Percentiles rank a stretch among this genome's conserved stretches.
Conservation (phyloP, 2,113 vertebrate genomes). For the Oryzias curvinotus region DNA sequence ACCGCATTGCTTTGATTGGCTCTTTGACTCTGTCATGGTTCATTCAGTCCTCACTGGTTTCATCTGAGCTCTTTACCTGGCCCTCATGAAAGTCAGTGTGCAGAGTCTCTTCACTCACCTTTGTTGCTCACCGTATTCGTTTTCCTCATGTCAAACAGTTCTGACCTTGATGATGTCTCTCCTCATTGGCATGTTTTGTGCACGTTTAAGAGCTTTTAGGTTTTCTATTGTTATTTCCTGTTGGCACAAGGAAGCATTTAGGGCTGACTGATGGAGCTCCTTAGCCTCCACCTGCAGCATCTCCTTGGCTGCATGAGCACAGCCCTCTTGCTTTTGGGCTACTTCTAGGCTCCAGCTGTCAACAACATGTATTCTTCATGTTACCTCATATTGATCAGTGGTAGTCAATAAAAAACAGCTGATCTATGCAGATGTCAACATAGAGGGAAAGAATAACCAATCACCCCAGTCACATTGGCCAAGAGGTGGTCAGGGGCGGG, state of each 20-base stretch:
- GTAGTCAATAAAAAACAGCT: slow-evolving; percentile 47
- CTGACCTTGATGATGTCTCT: slow-evolving; percentile 7
- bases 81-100: slow-evolving; percentile 23
- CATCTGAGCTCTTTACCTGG: slow-evolving; percentile 48
- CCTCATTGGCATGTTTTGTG: slow-evolving; percentile 16
- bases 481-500: slow-evolving; percentile 57
- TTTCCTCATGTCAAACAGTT: slow-evolving; percentile 23
- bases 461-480: slow-evolving; percentile 46
- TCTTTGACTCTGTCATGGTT: slow-evolving; percentile 31
- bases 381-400: slow-evolving; percentile 70
- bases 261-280: slow-evolving; percentile 33
- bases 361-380: slow-evolving; percentile 42
- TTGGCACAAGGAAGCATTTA: slow-evolving; percentile 38
- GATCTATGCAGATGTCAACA: slow-evolving; percentile 73
- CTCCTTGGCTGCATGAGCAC: slow-evolving; percentile 40
- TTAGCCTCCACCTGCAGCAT: slow-evolving; percentile 45
- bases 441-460: slow-evolving; percentile 50
- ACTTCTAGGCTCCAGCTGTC: slow-evolving; percentile 43
- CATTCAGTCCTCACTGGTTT: slow-evolving; percentile 42
- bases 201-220: slow-evolving; percentile 4
- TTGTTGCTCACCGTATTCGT: slow-evolving; percentile 16
- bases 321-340: slow-evolving; percentile 27
- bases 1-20: slow-evolving; percentile 48
- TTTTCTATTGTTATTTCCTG: slow-evolving; percentile 25
- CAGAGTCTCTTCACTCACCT: slow-evolving; percentile 22